Evolutionary conservation across 2,888 invertebrate species (phyloP), one percentile per base, ranked within the genome.

Genomic region (Saturnia japonica): DNA sequence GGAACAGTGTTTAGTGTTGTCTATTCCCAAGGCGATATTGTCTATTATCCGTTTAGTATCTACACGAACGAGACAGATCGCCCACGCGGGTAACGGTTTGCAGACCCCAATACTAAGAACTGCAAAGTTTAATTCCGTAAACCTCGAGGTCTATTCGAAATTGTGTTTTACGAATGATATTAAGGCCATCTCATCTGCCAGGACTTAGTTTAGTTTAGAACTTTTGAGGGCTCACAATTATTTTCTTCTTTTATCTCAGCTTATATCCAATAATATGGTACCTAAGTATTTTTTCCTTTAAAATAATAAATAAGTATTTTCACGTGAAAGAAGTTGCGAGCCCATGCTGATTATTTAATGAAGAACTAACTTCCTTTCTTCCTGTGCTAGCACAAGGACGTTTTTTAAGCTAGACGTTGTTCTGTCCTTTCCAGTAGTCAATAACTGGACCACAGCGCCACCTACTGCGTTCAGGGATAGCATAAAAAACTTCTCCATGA

Each of bases 41-140:
- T 70, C 70, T 70, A 70, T 70, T 70, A 70, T 70, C 70, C 42
- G 66, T 64, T 66, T 51, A 70, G 34, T 16, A 70, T 70, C 70
- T 66, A 51, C 70, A 70, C 70, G 70, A 70, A 66, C 51, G 40
- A 70, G 66, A 70, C 66, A 47, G 70, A 66, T 70, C 70, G 70
- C 70, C 70, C 70, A 70, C 70, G 70, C 70, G 40, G 66, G 64
- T 70, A 70, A 70, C 70, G 66, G 70, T 66, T 14, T 25, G 11
- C 47, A 70, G 66, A 66, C 64, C 64, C 51, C 51, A 51, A 51
- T 40, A 66, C n/a, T 42, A 11, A 40, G 70, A 51, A 47, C 45
- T 62, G 62, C 47, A 45, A 45, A 34, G 64, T 69, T 34, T 69
- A 60, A 3, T 60, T 60, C 57, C 25, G 25, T 14, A 25, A 60